Evolutionary conservation across 2,113 vertebrate genomes (phyloP).

Genomic region (Morone saxatilis): DNA sequence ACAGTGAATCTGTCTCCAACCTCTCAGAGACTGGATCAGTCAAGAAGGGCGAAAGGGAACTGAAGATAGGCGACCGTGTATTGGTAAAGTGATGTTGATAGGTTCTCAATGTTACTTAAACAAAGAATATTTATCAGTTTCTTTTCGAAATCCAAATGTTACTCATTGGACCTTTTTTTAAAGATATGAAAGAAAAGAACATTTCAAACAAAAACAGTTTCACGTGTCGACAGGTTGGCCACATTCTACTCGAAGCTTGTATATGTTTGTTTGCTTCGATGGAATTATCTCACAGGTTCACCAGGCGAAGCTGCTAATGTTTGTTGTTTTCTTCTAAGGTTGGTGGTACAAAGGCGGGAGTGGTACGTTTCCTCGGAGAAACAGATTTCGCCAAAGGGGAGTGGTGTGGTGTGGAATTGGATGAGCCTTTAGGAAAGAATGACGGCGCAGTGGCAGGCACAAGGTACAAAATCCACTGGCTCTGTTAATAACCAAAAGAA

Average conservation of each 20-base stretch:
- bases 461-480: constrained; percentile 82
- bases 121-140: too few species aligned
- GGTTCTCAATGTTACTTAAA: too few species aligned
- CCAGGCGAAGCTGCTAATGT: constrained; percentile 50
- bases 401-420: constrained; percentile 98
- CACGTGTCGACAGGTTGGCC: constrained; percentile 6
- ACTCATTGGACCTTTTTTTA: neutral
- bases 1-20: constrained; percentile 96
- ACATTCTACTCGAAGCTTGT: constrained; percentile 4
- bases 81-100: constrained; percentile 85
- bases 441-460: constrained; percentile 98
- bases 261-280: constrained; percentile 43
- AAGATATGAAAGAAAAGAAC: neutral
- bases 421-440: constrained; percentile 97
- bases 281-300: constrained; percentile 59
- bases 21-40: constrained; percentile 94
- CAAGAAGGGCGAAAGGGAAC: constrained; percentile 96
- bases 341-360: constrained; percentile 96
- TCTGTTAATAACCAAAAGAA: neutral
- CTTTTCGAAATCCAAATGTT: too few species aligned
- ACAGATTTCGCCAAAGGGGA: constrained; percentile 99
- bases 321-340: constrained; percentile 83
- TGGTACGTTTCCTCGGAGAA: constrained; percentile 97
- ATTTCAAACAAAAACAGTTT: neutral
- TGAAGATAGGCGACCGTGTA: constrained; percentile 95